A percentile compares a stretch with the other conserved stretches of the same genome.
phyloP scores from a whole-genome alignment of 2,888 invertebrate genomes.

The Zaprionus obscuricornis region DNA sequence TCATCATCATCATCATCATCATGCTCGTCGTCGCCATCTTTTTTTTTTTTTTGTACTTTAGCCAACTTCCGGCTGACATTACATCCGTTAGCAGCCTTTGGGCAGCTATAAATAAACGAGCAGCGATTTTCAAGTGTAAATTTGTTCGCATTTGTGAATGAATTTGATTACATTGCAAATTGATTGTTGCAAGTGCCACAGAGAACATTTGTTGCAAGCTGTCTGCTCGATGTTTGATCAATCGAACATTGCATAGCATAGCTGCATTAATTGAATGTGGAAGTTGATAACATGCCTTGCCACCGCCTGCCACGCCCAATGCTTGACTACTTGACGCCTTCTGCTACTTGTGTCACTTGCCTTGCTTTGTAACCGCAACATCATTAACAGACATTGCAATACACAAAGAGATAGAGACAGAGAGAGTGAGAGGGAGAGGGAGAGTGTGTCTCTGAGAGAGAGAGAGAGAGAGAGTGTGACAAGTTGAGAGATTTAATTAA shows the following conservation, averaged over 20 bases:
- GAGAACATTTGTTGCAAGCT: constrained; percentile 9
- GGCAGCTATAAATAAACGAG: constrained; percentile 59
- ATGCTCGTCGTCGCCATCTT: constrained; percentile 47
- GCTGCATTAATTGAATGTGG: constrained; percentile 21
- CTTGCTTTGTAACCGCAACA: too few species aligned
- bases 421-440: too few species aligned
- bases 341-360: too few species aligned
- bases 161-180: constrained; percentile 63
- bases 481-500: constrained; percentile 70
- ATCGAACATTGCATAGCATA: constrained; percentile 30
- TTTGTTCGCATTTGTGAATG: constrained; percentile 56
- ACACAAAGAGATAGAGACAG: too few species aligned
- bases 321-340: too few species aligned
- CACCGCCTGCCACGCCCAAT: neutral
- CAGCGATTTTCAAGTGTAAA: constrained; percentile 53
- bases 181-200: constrained; percentile 3
- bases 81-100: constrained; percentile 62
- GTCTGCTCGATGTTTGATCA: constrained; percentile 31
- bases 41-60: constrained; percentile 33
- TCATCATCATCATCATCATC: constrained; percentile 1
- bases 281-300: neutral
- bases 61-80: constrained; percentile 66
- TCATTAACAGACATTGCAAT: constrained; percentile 68
- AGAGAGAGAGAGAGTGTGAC: too few species aligned
- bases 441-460: too few species aligned